Percentiles rank a stretch among this genome's conserved stretches.
Conservation (phyloP, 2,888 invertebrate genomes). For the Boloria selene region DNA sequence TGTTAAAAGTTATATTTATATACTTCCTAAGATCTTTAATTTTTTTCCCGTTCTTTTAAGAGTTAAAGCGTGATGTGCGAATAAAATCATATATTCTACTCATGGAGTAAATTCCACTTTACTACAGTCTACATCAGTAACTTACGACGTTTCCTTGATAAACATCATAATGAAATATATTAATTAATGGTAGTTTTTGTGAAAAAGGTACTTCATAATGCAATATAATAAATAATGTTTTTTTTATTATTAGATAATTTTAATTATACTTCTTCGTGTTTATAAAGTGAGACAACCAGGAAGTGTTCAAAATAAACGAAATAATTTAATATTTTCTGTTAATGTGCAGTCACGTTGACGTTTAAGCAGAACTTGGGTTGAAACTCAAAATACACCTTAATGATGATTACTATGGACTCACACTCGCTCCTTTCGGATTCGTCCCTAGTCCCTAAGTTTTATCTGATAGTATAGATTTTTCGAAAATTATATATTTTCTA, state of each 20-base stretch:
- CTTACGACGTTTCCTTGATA: not conserved
- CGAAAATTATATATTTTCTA: too few species aligned
- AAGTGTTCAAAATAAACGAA: not conserved
- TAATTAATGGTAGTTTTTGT: not conserved
- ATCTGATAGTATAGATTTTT: too few species aligned
- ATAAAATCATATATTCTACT: conserved; percentile 13
- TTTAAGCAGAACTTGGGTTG: too few species aligned
- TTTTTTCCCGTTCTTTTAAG: conserved; percentile 21
- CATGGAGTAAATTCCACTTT: too few species aligned
- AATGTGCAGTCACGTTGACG: too few species aligned
- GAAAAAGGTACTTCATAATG: not conserved
- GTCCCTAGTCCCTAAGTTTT: too few species aligned
- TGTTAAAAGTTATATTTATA: too few species aligned
- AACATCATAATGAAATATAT: not conserved
- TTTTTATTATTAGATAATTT: not conserved
- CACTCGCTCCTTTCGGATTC: too few species aligned
- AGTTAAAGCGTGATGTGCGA: conserved; percentile 19
- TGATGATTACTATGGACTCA: too few species aligned
- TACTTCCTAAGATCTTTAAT: not conserved
- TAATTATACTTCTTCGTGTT: conserved; percentile 10
- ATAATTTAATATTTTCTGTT: not conserved
- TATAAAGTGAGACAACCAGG: conserved; percentile 9
- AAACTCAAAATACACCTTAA: too few species aligned
- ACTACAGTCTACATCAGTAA: not conserved
- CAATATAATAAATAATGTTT: too few species aligned